Evolutionary conservation across 92 coral and sea anemone species (phyloP).

Genomic region (Anthopleura xanthogrammica): DNA sequence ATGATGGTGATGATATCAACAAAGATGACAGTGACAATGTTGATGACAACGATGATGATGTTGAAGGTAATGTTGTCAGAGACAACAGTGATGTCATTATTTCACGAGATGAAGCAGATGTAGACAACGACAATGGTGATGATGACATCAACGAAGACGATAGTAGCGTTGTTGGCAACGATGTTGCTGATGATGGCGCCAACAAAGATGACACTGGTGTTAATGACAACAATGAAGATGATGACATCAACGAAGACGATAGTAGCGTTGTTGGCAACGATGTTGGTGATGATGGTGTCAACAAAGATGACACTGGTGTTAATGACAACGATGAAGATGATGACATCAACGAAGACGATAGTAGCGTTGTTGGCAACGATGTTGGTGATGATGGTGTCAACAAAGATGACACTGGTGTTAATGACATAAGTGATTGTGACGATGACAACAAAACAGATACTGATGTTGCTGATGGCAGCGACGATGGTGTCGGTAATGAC

Average conservation of each 20-base stretch:
- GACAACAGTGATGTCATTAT: background rate
- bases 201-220: background rate
- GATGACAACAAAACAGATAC: too few species aligned
- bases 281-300: background rate
- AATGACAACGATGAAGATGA: background rate
- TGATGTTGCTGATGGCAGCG: background rate
- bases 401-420: too few species aligned
- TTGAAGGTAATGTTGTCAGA: background rate
- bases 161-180: background rate
- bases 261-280: background rate
- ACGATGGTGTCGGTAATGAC: too few species aligned
- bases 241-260: background rate
- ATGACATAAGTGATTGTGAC: too few species aligned
- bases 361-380: background rate
- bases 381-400: background rate
- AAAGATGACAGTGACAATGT: background rate
- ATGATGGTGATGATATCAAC: background rate
- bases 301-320: background rate
- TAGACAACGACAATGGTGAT: background rate
- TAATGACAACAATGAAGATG: background rate
- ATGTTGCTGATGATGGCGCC: background rate
- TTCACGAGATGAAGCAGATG: background rate
- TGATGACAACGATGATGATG: constrained; percentile 13
- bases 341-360: background rate
- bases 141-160: background rate